Conservation (phyloP, 1,140 invertebrate genomes). For the Sycophila sp. region DNA sequence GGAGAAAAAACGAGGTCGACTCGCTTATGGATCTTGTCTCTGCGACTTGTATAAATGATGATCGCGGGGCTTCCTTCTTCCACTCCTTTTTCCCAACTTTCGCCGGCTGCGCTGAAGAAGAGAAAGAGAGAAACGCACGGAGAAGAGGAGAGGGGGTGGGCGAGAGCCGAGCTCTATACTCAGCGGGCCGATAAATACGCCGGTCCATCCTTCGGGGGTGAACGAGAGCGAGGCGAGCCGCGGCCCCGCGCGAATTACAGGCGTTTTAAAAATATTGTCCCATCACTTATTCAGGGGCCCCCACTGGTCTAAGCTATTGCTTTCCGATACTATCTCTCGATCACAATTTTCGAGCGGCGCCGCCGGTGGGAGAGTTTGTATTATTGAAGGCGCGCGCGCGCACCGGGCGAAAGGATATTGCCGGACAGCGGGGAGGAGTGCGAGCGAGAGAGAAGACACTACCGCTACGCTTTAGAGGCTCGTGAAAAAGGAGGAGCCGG, state of each 20-base stretch:
- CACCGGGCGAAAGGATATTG: conserved; percentile 22
- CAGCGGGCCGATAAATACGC: conserved; percentile 66
- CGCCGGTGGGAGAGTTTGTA: conserved; percentile 49
- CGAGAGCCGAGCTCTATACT: conserved; percentile 57
- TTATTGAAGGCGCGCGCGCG: conserved; percentile 56
- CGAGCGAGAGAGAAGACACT: neutral
- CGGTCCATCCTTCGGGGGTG: conserved; percentile 47
- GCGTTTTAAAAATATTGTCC: conserved; percentile 68
- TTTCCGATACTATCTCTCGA: conserved; percentile 64
- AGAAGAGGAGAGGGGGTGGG: too few species aligned
- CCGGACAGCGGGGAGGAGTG: neutral
- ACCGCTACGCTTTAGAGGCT: neutral
- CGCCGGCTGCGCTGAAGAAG: too few species aligned
- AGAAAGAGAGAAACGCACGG: neutral
- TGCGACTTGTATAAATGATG: conserved; percentile 36
- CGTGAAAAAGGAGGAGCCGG: conserved; percentile 14
- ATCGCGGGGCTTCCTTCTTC: conserved; percentile 1
- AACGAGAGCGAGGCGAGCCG: conserved; percentile 32
- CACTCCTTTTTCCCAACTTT: too few species aligned
- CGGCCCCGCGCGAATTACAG: conserved; percentile 62
- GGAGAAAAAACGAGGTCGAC: neutral
- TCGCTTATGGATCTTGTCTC: neutral
- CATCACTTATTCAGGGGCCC: conserved; percentile 63
- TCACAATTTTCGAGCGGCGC: conserved; percentile 57
- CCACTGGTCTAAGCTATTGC: conserved; percentile 58